A percentile compares a stretch with the other conserved stretches of the same genome.
These are phyloP conservation scores for Pygocentrus nattereri DNA, from an alignment of 2,797 vertebrate genomes.

Conservation along the genomic window DNA sequence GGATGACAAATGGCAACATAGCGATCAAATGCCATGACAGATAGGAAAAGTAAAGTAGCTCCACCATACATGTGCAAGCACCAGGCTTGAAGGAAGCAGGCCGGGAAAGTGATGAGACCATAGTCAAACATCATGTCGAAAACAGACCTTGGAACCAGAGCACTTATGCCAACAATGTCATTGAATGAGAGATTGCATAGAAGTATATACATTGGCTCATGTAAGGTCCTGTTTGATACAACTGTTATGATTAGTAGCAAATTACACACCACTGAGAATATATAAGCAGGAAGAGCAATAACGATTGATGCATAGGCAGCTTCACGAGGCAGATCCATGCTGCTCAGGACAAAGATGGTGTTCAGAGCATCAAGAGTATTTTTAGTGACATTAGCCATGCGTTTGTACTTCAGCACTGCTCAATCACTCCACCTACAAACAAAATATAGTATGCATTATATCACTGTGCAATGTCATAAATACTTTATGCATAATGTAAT, in stretches of 20 bases:
- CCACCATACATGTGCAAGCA: constrained; percentile 69
- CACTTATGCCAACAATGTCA: constrained; percentile 54
- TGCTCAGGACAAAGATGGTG: constrained; percentile 35
- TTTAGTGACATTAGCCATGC: constrained; percentile 31
- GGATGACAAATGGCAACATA: constrained; percentile 70
- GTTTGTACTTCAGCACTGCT: background rate
- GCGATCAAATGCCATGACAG: constrained; percentile 65
- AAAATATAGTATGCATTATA: background rate
- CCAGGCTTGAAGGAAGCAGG: constrained; percentile 72
- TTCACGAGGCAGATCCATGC: constrained; percentile 31
- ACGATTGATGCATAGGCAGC: constrained; percentile 23
- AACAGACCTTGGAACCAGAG: constrained; percentile 61
- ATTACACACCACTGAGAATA: constrained; percentile 43
- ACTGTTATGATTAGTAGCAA: constrained; percentile 44
- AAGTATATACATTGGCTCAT: constrained; percentile 52
- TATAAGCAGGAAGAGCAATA: constrained; percentile 35
- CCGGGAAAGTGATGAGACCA: constrained; percentile 61
- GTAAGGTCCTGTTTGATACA: constrained; percentile 37
- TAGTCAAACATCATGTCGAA: constrained; percentile 58
- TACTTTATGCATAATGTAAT: too few relatives aligned
- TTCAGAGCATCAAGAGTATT: constrained; percentile 35
- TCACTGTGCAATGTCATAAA: background rate
- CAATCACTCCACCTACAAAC: background rate
- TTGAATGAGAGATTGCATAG: constrained; percentile 47
- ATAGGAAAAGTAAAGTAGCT: constrained; percentile 62